Evolutionary conservation across 2,888 invertebrate genomes (phyloP).

Genomic region (Hermaeophaga mercurialis): DNA sequence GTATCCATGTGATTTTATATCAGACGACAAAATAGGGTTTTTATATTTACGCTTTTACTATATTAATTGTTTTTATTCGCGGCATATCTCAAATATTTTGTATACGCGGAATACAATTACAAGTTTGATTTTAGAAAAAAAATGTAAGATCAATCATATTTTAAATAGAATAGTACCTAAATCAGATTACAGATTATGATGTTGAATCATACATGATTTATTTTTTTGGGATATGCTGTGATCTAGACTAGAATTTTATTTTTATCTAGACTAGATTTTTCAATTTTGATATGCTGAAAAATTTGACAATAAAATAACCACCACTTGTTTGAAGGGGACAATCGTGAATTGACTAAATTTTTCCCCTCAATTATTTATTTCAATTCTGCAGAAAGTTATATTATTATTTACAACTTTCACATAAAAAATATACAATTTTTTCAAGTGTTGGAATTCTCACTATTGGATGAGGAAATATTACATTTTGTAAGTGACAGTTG

Average conservation of each 20-base stretch:
- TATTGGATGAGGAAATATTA: constrained; percentile 1
- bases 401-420: constrained; percentile 12
- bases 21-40: no score
- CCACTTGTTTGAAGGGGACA: constrained; percentile 16
- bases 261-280: constrained; percentile 2
- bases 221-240: constrained; percentile 1
- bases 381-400: background rate
- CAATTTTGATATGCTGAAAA: constrained; percentile 16
- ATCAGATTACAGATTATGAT: no score
- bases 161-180: no score
- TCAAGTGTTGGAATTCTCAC: background rate
- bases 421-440: background rate
- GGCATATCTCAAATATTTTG: no score
- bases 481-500: constrained; percentile 24
- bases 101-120: no score
- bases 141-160: no score
- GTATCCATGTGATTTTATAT: constrained; percentile 28
- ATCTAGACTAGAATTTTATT: constrained; percentile 2
- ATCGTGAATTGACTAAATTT: background rate
- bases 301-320: constrained; percentile 24
- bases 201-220: no score
- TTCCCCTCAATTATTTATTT: constrained; percentile 8
- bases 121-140: no score
- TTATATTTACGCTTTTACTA: no score
- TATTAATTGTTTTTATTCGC: no score